Evolutionary conservation across 2,888 invertebrate species (phyloP), one percentile per base, ranked within the genome.

Genomic region (Drosophila anomalipes): DNA sequence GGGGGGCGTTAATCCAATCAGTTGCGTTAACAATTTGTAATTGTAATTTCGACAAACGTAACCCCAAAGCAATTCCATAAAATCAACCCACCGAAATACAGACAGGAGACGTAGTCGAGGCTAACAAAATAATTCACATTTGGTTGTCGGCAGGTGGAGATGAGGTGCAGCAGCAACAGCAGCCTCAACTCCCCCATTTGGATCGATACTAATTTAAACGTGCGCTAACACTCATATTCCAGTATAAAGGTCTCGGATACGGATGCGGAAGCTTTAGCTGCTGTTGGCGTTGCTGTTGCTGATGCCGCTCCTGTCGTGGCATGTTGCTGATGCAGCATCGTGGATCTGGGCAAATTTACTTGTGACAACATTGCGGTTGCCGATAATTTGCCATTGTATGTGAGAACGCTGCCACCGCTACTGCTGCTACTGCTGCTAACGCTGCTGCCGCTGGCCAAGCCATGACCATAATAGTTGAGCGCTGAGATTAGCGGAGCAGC

Each of bases 191-290:
- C 39, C 14, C 19, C 35, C 47, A 7, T 12, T 22, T 26, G 52
- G 57, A 86, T 80, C 78, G 86, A 83, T 87, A 68, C 68, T 64
- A 79, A 76, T 67, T 70, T 75, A 77, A 87, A 81, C 79, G 74
- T 65, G 74, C 81, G 91, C 92, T 93, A 93, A 93, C 93, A 93
- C 83, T 93, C 92, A 81, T 93, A 93, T 77, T 93, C 93, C 56
- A 93, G 74, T 61, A 93, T 91, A 74, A 92, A 93, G 68, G 91
- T 87, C 77, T 93, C 91, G 67, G 76, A 58, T 35, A 69, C 59
- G 33, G 70, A 26, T 54, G 65, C 22, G 28, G 54, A 49, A 37
- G 67, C 57, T 16, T 47, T 26, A 54, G 78, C 14, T 39, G 71
- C 16, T 53, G 72, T 22, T 37, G 65, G 49, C 56, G 67, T 39